phyloP scores from a whole-genome alignment of 64 coral and sea anemone genomes.

The Montipora efflorescens region DNA sequence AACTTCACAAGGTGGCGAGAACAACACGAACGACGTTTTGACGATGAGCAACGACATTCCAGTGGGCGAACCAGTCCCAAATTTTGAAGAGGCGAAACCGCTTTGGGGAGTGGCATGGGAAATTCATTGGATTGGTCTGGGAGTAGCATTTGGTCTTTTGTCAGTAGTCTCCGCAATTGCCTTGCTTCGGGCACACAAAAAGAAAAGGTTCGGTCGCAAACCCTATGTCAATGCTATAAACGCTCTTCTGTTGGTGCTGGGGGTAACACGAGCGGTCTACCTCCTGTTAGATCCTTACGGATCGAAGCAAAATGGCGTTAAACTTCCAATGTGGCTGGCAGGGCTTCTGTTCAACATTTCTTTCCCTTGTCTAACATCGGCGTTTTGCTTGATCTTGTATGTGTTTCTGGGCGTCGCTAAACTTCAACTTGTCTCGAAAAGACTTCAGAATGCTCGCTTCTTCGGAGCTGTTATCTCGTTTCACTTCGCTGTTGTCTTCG shows the following conservation, averaged over 20 bases:
- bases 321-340: conserved; percentile 14
- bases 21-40: neutral
- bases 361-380: conserved; percentile 70
- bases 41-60: neutral
- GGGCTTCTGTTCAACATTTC: conserved; percentile 43
- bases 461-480: conserved; percentile 9
- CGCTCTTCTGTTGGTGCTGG: neutral
- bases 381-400: conserved; percentile 65
- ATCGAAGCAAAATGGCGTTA: conserved; percentile 22
- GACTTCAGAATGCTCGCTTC: conserved; percentile 27
- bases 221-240: conserved; percentile 5
- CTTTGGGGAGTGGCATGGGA: conserved; percentile 14
- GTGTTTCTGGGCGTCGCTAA: conserved; percentile 75
- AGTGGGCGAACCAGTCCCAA: neutral
- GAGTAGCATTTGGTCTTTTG: conserved; percentile 19
- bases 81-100: neutral
- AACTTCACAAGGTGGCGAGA: neutral
- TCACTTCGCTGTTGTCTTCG: conserved; percentile 54
- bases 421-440: conserved; percentile 35
- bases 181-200: neutral
- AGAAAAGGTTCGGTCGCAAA: conserved; percentile 7
- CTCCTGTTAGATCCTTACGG: conserved; percentile 34
- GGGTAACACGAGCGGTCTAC: neutral
- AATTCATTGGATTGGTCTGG: conserved; percentile 37
- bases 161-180: neutral